These are phyloP conservation scores for Tenrec ecaudatus DNA, from an alignment of 2,113 vertebrate species.

Conservation along the genomic window DNA sequence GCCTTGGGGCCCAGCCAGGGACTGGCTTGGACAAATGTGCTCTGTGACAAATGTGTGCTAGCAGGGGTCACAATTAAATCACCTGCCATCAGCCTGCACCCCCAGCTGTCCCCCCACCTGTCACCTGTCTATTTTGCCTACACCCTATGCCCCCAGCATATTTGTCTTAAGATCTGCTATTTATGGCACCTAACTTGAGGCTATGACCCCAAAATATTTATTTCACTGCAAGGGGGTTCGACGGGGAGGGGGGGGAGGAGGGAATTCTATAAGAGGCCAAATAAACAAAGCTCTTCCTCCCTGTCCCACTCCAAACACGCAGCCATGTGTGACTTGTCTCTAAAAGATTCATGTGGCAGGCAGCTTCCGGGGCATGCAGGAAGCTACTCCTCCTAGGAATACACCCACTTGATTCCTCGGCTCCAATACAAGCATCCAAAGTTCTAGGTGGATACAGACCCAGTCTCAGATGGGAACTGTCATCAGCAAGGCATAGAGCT, in stretches of 20 bases:
- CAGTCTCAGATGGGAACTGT: neutral
- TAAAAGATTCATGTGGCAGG: neutral
- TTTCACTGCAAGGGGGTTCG: neutral
- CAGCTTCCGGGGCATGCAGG: neutral
- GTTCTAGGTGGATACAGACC: neutral
- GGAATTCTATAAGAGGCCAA: neutral
- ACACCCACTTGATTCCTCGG: neutral
- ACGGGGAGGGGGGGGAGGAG: accelerated
- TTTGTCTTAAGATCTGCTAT: slow-evolving; percentile 63
- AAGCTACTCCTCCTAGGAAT: neutral
- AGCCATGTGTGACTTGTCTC: neutral
- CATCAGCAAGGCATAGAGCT: neutral
- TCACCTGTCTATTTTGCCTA: slow-evolving; percentile 24
- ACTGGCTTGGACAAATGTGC: neutral
- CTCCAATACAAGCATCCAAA: neutral
- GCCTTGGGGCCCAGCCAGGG: neutral
- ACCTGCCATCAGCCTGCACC: slow-evolving; percentile 45
- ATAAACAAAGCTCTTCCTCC: slow-evolving; percentile 26
- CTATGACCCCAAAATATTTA: slow-evolving; percentile 47
- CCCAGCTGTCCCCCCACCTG: slow-evolving; percentile 75
- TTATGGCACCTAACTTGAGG: slow-evolving; percentile 35
- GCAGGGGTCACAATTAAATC: slow-evolving; percentile 42
- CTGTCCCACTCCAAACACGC: too few relatives aligned
- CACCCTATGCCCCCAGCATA: neutral
- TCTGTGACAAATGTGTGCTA: slow-evolving; percentile 54